Base-by-base conservation (phyloP, 1,140 invertebrate genomes). In the Phymastichus coffea region DNA sequence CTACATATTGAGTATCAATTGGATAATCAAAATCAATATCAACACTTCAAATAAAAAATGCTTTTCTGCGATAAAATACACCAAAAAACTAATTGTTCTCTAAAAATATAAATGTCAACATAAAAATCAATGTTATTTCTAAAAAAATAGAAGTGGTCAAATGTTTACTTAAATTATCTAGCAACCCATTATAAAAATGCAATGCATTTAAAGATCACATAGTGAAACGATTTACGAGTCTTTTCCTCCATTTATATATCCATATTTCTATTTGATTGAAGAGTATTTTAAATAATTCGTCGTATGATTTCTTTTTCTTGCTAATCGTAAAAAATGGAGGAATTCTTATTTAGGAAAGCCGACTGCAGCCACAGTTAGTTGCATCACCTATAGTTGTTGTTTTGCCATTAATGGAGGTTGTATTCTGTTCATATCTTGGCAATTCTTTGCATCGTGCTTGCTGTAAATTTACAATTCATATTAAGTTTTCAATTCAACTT, bases 401-500 rank as follows among this genome's bases (percentile, higher is more conserved):
- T 71, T 86, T 86, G 14, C 86, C 86, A 66, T 89, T 88, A 65
- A 89, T 87, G 30, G 85, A 86, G 15, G 87, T 87, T 57, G 85
- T 78, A 70, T 84, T 88, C 23, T 82, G 83, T 69, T 89, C 87
- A 66, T 90, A 90, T 73, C 88, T 84, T 41, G 87, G 87, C 64
- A 89, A 73, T 79, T 91, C 88, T 79, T 89, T 89, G 76, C 84
- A 86, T 77, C 88, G 84, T 37, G 88, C 88, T 85, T 90, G 88
- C 88, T 90, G 79, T 49, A 83, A 83, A 57, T 23, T 46, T 44
- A 65, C 26, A 15, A 53, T 26, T 30, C 20, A 30, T 30, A 51
- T 30, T 22, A 47, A 8, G 19, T 48, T 25, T 14, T 48, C 22
- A 25, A 10, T 25, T 48, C 10, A 48, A 48, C 2, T 49, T 1